Conservation (phyloP, 2,113 vertebrate genomes). For the Odocoileus hemionus region DNA sequence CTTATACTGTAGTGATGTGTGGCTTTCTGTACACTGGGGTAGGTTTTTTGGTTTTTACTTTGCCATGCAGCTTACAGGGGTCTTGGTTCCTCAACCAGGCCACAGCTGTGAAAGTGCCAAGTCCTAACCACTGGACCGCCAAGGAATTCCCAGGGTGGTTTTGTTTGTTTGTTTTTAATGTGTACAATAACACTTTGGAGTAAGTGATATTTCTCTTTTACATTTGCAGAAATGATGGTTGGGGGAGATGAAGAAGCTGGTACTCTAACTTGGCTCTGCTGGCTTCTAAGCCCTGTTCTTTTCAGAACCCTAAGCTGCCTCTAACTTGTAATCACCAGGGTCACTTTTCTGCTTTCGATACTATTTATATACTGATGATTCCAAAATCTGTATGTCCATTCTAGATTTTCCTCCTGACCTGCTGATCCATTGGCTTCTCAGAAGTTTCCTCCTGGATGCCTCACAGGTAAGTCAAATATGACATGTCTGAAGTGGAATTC, state of each 20-base stretch:
- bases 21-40: neutral
- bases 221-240: neutral
- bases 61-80: neutral
- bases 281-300: neutral
- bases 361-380: neutral
- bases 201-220: neutral
- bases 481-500: neutral
- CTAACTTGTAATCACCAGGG: neutral
- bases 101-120: neutral
- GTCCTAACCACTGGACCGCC: neutral
- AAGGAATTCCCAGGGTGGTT: neutral
- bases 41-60: neutral
- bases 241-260: neutral
- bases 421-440: neutral
- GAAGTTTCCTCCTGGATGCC: neutral
- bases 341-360: neutral
- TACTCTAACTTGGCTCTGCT: neutral
- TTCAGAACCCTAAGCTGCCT: neutral
- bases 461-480: neutral
- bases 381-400: neutral
- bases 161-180: neutral
- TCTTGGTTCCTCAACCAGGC: neutral
- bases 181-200: neutral
- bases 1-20: neutral
- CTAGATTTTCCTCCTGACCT: neutral